Conservation (phyloP, 2,888 invertebrate genomes). For the Catocala sponsa region DNA sequence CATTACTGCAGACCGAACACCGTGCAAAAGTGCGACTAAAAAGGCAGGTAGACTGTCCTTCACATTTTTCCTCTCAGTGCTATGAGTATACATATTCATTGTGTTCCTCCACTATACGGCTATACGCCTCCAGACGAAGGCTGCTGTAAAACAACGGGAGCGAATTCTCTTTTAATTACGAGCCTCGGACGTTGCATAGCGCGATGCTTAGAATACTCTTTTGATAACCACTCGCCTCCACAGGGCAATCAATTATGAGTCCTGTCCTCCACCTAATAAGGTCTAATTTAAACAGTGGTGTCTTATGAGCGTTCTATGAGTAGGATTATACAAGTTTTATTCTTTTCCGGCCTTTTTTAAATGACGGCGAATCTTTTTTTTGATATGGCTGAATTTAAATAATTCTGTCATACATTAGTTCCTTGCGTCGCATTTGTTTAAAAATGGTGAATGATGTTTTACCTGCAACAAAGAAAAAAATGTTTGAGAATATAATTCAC, state of each 20-base stretch:
- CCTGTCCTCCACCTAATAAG: conserved; percentile 42
- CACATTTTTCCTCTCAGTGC: conserved; percentile 52
- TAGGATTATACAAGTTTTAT: conserved; percentile 42
- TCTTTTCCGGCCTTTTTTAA: conserved; percentile 28
- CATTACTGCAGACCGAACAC: conserved; percentile 31
- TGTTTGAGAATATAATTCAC: too few species aligned
- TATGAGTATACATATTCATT: conserved; percentile 63
- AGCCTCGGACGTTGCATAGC: conserved; percentile 62
- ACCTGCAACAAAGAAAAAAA: conserved; percentile 55
- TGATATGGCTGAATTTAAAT: conserved; percentile 23
- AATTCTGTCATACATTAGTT: conserved; percentile 15
- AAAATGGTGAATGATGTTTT: conserved; percentile 31
- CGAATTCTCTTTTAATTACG: conserved; percentile 76
- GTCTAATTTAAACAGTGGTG: conserved; percentile 41
- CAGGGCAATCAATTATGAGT: conserved; percentile 54
- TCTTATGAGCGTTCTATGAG: conserved; percentile 20
- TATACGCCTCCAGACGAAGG: conserved; percentile 66
- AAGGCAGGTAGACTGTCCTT: conserved; percentile 61
- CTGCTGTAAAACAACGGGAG: conserved; percentile 71
- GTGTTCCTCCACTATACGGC: conserved; percentile 53
- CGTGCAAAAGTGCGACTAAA: conserved; percentile 51
- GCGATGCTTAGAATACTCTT: conserved; percentile 69
- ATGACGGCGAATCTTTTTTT: conserved; percentile 27
- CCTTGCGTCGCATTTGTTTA: conserved; percentile 5
- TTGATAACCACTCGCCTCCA: conserved; percentile 61